Base-by-base conservation (phyloP, 2,113 vertebrate species). In the Taxidea taxus region DNA sequence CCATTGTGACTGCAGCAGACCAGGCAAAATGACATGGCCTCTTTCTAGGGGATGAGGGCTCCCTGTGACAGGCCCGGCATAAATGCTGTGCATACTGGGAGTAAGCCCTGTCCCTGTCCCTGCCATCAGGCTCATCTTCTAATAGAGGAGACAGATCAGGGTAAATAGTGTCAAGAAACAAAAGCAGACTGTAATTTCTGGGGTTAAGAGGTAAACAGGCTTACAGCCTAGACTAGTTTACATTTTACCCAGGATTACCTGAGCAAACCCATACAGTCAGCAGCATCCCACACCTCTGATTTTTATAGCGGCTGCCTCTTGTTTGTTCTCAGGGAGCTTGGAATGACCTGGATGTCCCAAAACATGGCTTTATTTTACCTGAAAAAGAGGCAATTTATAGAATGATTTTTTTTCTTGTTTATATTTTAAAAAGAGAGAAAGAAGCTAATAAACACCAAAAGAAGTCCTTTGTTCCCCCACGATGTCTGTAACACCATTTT, bases 321-420 rank as follows among this genome's bases (percentile, higher is more conserved):
- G n/a, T 91, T 82, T 90, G 39, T 56, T 83, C 39, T 70, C 54
- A 82, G 60, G 25, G 78, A 62, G 51, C 15, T 23, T 90, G 75
- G 56, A 83, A n/a, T 91, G 60, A 77, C 44, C 93, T 92, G 25
- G 29, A 68, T 87, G 80, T 75, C 70, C 58, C 21, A 86, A 94
- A 93, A 58, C 5, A 83, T 83, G 44, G 29, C 39, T 83, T 7
- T 91, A 2, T 88, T 96, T 94, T 97, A 58, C 84, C 72, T 90
- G 37, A 96, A 90, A 42, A 91, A 89, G 75, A 88, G 51, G 37
- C 60, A 34, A 62, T 90, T 88, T 88, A 85, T 93, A 91, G 42
- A 92, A 25, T 84, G 37, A 66, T 34, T 39, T n/a, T 97, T 92
- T 96, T 97, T 89, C 72, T 81, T 88, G 6, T 77, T 97, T 94